phyloP scores from a whole-genome alignment of 2,797 vertebrate species.

The Diglossa cyanea region DNA sequence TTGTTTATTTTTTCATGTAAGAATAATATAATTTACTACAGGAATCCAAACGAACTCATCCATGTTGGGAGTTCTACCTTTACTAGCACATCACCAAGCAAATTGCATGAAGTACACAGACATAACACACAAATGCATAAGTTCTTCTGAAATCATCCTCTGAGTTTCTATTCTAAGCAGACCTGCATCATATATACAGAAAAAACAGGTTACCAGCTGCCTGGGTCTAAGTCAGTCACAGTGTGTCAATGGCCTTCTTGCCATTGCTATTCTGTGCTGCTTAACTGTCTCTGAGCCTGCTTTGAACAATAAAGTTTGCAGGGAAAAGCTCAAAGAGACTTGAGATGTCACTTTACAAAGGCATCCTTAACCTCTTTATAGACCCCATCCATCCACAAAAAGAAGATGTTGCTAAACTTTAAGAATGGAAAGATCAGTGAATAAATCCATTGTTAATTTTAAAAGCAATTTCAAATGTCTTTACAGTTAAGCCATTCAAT shows the following conservation, averaged over 20 bases:
- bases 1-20: neutral
- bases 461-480: conserved; percentile 57
- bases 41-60: neutral
- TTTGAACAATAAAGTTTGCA: neutral
- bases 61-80: neutral
- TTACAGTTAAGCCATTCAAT: conserved; percentile 59
- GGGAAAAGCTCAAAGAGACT: neutral
- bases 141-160: neutral
- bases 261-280: neutral
- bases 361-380: neutral
- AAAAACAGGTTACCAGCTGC: neutral
- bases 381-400: neutral
- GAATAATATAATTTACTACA: neutral
- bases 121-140: neutral
- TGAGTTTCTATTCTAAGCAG: neutral
- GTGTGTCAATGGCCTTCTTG: neutral
- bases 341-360: neutral
- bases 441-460: conserved; percentile 58
- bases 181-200: neutral
- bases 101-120: neutral
- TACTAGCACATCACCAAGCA: neutral
- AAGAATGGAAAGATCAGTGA: conserved; percentile 31
- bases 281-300: neutral
- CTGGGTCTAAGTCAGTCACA: neutral
- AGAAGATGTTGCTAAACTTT: conserved; percentile 19